phyloP scores from a whole-genome alignment of 2,113 vertebrate species.

The Campylomormyrus tamandua region DNA sequence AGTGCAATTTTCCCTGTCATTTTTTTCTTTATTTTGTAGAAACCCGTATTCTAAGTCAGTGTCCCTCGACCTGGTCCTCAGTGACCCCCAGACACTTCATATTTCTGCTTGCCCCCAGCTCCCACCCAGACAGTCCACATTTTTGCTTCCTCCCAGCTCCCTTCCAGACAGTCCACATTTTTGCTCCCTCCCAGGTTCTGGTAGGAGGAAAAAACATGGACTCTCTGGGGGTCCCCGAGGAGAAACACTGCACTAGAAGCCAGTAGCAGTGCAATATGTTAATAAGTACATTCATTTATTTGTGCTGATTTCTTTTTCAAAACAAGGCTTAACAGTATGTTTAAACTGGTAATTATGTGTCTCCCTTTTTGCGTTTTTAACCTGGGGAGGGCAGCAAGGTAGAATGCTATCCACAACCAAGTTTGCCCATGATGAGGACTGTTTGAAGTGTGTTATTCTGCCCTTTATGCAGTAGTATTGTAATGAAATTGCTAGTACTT shows the following conservation, averaged over 20 bases:
- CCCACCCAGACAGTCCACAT: too few species aligned
- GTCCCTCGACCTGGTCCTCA: background rate
- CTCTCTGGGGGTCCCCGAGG: background rate
- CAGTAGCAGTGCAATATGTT: background rate
- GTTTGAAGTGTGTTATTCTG: background rate
- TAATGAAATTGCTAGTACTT: background rate
- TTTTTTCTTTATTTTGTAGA: background rate
- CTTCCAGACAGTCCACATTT: background rate
- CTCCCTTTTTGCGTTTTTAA: background rate
- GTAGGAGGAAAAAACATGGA: too few species aligned
- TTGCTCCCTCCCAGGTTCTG: background rate
- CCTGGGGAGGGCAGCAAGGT: background rate
- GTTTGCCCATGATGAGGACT: background rate
- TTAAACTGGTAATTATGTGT: background rate
- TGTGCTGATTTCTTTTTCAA: background rate
- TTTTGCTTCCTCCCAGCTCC: too few species aligned
- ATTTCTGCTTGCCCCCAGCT: too few species aligned
- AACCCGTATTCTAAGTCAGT: background rate
- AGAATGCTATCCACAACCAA: background rate
- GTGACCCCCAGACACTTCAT: background rate
- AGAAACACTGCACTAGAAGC: background rate
- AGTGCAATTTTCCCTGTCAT: background rate
- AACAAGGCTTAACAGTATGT: background rate
- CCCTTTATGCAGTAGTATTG: background rate
- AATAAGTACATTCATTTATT: background rate